Conservation (phyloP, 2,797 vertebrate genomes). For the Epinephelus coioides region DNA sequence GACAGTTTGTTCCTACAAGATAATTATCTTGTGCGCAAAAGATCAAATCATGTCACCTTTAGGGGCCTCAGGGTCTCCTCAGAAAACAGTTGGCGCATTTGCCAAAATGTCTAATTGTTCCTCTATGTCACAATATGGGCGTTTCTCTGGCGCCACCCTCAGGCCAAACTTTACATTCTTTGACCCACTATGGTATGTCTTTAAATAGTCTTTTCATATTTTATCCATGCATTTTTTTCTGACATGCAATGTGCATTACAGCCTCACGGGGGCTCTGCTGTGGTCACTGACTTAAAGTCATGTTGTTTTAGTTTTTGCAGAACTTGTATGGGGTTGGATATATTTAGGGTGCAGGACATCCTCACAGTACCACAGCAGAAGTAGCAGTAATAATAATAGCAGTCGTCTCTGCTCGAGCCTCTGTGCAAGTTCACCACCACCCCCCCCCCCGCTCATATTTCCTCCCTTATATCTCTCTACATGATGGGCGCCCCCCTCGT, state of each 20-base stretch:
- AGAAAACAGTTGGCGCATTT: neutral
- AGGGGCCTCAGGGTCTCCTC: too few species aligned
- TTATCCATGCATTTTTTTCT: neutral
- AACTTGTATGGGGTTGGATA: neutral
- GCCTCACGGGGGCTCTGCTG: conserved; percentile 24
- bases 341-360: neutral
- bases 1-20: too few species aligned
- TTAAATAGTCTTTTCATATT: neutral
- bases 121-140: neutral
- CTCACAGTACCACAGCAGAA: neutral
- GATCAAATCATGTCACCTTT: too few species aligned
- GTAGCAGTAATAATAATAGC: neutral
- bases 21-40: too few species aligned
- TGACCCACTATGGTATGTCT: neutral
- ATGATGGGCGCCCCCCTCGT: conserved; percentile 6
- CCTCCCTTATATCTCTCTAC: conserved; percentile 5
- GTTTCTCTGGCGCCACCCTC: neutral
- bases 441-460: conserved; percentile 4
- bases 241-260: neutral
- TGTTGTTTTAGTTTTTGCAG: neutral
- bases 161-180: neutral
- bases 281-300: neutral
- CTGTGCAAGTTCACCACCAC: neutral
- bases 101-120: neutral
- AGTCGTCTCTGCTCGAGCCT: neutral